These are phyloP conservation scores for Pelobates fuscus DNA, from an alignment of 2,113 vertebrate species.

Conservation along the genomic window DNA sequence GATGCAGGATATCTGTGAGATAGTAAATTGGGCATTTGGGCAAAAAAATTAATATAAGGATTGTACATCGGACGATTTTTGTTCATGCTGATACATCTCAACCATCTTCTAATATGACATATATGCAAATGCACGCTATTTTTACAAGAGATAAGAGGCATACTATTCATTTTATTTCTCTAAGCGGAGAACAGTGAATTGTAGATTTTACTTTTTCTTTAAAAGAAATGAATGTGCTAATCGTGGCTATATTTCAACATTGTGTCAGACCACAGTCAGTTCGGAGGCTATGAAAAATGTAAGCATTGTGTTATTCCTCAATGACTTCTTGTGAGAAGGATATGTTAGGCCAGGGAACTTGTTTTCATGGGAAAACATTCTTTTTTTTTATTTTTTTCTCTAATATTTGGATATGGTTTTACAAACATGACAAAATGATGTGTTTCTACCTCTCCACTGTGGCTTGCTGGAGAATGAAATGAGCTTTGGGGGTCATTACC, in stretches of 20 bases:
- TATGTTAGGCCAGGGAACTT: not conserved
- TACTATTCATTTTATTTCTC: conserved; percentile 9
- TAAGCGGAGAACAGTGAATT: not conserved
- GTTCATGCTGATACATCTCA: not conserved
- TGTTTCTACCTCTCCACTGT: too few species aligned
- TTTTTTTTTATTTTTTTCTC: too few species aligned
- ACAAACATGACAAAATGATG: not conserved
- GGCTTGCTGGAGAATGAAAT: too few species aligned
- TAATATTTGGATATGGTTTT: conserved; percentile 12
- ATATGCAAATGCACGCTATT: conserved; percentile 16
- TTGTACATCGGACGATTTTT: not conserved
- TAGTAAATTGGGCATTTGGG: not conserved
- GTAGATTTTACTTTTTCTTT: conserved; percentile 10
- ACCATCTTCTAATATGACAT: not conserved
- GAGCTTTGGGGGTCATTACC: too few species aligned
- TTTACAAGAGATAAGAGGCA: conserved; percentile 18
- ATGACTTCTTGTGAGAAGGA: conserved; percentile 30
- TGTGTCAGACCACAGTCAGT: not conserved
- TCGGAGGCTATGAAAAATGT: conserved; percentile 18
- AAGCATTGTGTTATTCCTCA: conserved; percentile 12
- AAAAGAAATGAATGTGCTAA: conserved; percentile 16
- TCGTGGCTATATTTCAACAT: not conserved
- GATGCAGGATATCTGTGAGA: not conserved
- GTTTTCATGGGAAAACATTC: conserved; percentile 19
- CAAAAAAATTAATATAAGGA: not conserved